Percentiles rank a stretch among this genome's conserved stretches.
Conservation (phyloP, 1,140 invertebrate genomes). For the Anthonomus grandis region DNA sequence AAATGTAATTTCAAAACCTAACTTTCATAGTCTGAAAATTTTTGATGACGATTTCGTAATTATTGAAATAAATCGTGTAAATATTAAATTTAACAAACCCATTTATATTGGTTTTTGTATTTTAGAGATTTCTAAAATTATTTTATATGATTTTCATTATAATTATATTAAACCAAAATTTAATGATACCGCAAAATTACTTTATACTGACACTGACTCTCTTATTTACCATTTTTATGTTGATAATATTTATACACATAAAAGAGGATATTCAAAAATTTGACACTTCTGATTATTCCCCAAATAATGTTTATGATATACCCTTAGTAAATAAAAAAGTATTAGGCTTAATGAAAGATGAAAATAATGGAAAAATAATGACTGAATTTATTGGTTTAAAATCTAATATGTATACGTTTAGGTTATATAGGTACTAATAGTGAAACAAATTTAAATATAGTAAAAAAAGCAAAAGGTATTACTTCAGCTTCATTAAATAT, state of each 20-base stretch:
- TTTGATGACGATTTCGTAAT: conserved; percentile 27
- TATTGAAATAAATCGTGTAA: conserved; percentile 29
- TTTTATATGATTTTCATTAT: too few species aligned
- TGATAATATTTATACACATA: conserved; percentile 2
- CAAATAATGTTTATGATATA: too few species aligned
- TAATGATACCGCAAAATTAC: too few species aligned
- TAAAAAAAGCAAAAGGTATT: conserved; percentile 4
- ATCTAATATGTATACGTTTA: conserved; percentile 1
- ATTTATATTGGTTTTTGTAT: conserved; percentile 22
- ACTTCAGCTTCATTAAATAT: neutral
- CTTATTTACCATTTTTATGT: too few species aligned
- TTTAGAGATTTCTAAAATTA: conserved; percentile 2
- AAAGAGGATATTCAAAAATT: conserved; percentile 5
- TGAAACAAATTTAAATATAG: too few species aligned
- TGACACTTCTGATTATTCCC: too few species aligned
- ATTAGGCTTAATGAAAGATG: neutral
- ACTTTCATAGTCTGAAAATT: conserved; percentile 30
- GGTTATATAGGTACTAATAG: too few species aligned
- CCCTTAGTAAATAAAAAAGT: too few species aligned
- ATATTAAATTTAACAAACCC: conserved; percentile 28
- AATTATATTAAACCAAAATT: conserved; percentile 8
- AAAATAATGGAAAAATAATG: neutral
- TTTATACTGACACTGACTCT: too few species aligned
- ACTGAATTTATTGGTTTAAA: neutral
- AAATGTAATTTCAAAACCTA: conserved; percentile 28